Evolutionary conservation across 53 echinoderm and acorn worm genomes (phyloP), one percentile per base, ranked within the genome.

Genomic region (Paelopatides confundens): DNA sequence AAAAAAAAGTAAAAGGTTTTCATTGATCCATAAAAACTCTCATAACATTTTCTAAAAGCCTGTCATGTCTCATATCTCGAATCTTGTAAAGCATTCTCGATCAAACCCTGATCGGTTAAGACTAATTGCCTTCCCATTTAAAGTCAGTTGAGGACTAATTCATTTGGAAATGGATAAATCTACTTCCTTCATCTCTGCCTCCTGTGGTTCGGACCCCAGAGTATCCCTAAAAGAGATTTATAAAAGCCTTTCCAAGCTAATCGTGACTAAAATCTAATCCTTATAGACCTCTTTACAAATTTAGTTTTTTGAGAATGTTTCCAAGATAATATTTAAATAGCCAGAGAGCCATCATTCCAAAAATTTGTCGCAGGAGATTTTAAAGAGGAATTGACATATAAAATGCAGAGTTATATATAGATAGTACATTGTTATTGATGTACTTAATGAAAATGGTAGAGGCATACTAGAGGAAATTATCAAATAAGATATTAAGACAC

Each of bases 51-150:
- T 18, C 58, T 58, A 58, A 58, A 58, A 58, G 58, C 58, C 58
- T 58, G 58, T 58, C 58, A 58, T 58, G 21, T 58, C 58, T 58
- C 24, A 23, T 58, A 58, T 58, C 24, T 6, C 6, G 18, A 58
- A 58, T 58, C 58, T 23, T 58, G 58, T 58, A 58, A 58, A 58
- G 6, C 18, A 18, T 58, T 58, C 58, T 58, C 58, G 21, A 58
- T 17, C 58, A 58, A 58, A 6, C n/a, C 46, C 23, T n/a, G n/a
- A n/a, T n/a, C n/a, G n/a, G n/a, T n/a, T n/a, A n/a, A n/a, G 18
- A 12, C 40, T 74, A 74, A 74, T 74, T 74, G 46, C 74, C 24
- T 74, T 74, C 74, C 74, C 21, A 40, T 74, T 46, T 74, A 74
- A 40, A 46, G 39, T 28, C 74, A 74, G 74, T 74, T 46, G 38